These are phyloP conservation scores for Vultur gryphus DNA, from an alignment of 2,797 vertebrate species.

Conservation along the genomic window DNA sequence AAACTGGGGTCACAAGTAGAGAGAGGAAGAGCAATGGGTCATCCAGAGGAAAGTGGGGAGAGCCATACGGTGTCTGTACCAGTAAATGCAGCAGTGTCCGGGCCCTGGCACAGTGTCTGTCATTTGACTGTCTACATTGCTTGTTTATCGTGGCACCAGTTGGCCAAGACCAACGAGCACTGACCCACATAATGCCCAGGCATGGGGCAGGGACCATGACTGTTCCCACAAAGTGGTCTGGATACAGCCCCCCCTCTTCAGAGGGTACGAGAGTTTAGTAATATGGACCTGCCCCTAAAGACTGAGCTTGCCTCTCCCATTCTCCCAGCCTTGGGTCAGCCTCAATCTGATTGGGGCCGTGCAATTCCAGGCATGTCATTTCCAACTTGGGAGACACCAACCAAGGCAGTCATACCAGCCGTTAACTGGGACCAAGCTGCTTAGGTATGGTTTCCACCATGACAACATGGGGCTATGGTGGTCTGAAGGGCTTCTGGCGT, in stretches of 20 bases:
- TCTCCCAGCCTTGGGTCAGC: not conserved
- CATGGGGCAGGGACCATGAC: not conserved
- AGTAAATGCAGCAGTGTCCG: not conserved
- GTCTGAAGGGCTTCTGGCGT: not conserved
- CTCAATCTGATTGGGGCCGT: not conserved
- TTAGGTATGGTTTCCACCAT: not conserved
- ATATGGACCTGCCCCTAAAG: not conserved
- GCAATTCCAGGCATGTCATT: not conserved
- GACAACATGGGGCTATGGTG: not conserved
- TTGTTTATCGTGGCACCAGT: accelerated
- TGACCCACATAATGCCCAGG: not conserved
- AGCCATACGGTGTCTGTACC: not conserved
- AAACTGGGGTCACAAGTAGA: not conserved
- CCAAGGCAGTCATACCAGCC: not conserved
- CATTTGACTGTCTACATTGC: not conserved
- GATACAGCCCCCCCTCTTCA: not conserved
- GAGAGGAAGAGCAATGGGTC: not conserved
- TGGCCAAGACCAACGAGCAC: not conserved
- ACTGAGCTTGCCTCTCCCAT: not conserved
- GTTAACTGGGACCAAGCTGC: not conserved
- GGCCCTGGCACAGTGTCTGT: not conserved
- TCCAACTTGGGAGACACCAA: not conserved
- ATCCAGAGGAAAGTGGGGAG: not conserved
- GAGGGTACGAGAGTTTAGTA: not conserved
- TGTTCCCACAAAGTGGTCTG: not conserved